Conservation (phyloP, 2,113 vertebrate species). For the Chloropsis cyanopogon region DNA sequence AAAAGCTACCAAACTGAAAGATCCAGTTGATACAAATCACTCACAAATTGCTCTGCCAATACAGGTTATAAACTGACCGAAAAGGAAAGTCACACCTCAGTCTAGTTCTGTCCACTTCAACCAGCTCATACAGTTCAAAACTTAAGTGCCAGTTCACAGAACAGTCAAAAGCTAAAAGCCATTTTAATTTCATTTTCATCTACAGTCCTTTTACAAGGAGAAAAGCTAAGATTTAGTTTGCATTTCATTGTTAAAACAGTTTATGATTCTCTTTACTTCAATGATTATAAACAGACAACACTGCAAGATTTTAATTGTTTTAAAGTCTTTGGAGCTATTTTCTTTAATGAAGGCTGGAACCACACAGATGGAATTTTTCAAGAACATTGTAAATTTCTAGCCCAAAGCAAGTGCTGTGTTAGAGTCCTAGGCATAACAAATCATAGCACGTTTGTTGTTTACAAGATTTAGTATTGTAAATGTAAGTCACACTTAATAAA, state of each 20-base stretch:
- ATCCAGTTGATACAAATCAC: neutral
- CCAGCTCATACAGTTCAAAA: neutral
- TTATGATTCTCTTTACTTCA: neutral
- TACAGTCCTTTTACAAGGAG: neutral
- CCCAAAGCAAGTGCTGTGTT: neutral
- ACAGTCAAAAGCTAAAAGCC: neutral
- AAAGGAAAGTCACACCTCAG: neutral
- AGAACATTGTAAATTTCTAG: neutral
- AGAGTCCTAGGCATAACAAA: neutral
- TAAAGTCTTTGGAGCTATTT: neutral
- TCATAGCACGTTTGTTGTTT: neutral
- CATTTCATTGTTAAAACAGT: neutral
- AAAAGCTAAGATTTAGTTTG: neutral
- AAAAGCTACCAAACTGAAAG: neutral
- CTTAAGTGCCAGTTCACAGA: neutral
- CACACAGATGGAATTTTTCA: neutral
- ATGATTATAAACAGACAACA: neutral
- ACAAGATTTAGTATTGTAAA: neutral
- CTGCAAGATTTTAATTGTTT: neutral
- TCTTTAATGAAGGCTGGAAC: neutral
- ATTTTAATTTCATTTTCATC: neutral
- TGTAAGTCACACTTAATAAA: neutral
- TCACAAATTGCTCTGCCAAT: conserved; percentile 22
- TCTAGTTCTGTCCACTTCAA: neutral
- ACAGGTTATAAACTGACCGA: neutral